Conservation (phyloP, 2,888 invertebrate species). For the Drosophila parthenogenetica region DNA sequence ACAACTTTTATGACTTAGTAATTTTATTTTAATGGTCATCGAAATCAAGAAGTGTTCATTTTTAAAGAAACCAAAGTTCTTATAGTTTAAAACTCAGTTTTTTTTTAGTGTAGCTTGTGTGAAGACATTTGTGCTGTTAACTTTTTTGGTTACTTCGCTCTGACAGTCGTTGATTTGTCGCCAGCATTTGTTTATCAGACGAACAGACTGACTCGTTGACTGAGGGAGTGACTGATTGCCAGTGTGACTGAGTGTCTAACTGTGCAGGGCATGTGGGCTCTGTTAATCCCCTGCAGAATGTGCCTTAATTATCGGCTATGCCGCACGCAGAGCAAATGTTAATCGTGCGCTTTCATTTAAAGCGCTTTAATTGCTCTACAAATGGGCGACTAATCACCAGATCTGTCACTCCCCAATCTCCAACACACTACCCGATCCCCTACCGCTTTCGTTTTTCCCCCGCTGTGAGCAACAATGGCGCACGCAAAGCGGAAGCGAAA, state of each 20-base stretch:
- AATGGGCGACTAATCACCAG: slow-evolving; percentile 71
- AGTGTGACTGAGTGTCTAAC: background rate
- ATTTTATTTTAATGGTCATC: too few relatives aligned
- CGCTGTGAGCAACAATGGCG: slow-evolving; percentile 35
- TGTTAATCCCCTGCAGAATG: slow-evolving; percentile 58
- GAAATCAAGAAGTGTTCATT: too few relatives aligned
- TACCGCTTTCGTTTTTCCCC: background rate
- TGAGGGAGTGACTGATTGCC: background rate
- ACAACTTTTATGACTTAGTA: too few relatives aligned
- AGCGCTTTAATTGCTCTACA: slow-evolving; percentile 75
- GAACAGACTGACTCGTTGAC: slow-evolving; percentile 6
- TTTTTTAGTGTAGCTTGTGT: background rate
- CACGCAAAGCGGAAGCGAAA: slow-evolving; percentile 66
- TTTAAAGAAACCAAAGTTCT: too few relatives aligned
- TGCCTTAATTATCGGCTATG: slow-evolving; percentile 62
- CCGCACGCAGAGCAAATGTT: slow-evolving; percentile 64
- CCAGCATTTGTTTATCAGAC: slow-evolving; percentile 61
- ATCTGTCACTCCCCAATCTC: slow-evolving; percentile 5
- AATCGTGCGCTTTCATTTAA: slow-evolving; percentile 69
- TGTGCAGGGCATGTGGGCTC: slow-evolving; percentile 25
- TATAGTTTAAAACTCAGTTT: background rate
- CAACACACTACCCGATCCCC: background rate
- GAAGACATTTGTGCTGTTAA: background rate
- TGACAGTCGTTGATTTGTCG: slow-evolving; percentile 50
- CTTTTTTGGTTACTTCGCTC: slow-evolving; percentile 13